A percentile compares a stretch with the other conserved stretches of the same genome.
phyloP scores from a whole-genome alignment of 2,113 vertebrate species.

The Delphinapterus leucas region DNA sequence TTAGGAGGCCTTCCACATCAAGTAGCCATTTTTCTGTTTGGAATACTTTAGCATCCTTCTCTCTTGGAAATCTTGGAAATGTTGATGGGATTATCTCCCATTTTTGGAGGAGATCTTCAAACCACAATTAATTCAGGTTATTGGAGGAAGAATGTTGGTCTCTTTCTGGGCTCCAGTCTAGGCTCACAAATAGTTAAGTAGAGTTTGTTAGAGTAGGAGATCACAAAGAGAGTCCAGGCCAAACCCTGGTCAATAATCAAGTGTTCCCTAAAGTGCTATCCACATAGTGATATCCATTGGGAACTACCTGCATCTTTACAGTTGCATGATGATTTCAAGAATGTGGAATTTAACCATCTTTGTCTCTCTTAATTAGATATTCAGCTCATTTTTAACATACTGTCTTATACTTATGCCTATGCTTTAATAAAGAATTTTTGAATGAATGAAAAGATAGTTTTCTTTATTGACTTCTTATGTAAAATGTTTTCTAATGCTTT shows the following conservation, averaged over 20 bases:
- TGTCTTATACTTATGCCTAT: neutral
- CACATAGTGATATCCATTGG: neutral
- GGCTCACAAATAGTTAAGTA: neutral
- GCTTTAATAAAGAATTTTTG: neutral
- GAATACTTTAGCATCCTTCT: neutral
- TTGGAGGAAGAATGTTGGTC: neutral
- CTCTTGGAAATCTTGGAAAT: neutral
- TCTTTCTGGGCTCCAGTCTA: neutral
- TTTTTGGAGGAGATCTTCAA: neutral
- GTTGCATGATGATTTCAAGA: neutral
- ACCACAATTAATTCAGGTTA: neutral
- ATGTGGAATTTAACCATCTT: neutral
- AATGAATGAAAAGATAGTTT: neutral
- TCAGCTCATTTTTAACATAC: neutral
- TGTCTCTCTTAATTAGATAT: neutral
- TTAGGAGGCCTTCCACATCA: neutral
- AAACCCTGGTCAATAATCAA: neutral
- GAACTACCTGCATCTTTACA: neutral
- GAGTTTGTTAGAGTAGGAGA: neutral
- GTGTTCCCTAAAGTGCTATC: neutral
- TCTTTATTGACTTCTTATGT: slow-evolving; percentile 22
- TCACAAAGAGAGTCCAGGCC: neutral
- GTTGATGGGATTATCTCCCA: neutral
- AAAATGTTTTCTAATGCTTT: neutral
- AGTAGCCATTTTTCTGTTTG: neutral